Evolutionary conservation across 2,113 vertebrate genomes (phyloP).

Genomic region (Rhombomys opimus): DNA sequence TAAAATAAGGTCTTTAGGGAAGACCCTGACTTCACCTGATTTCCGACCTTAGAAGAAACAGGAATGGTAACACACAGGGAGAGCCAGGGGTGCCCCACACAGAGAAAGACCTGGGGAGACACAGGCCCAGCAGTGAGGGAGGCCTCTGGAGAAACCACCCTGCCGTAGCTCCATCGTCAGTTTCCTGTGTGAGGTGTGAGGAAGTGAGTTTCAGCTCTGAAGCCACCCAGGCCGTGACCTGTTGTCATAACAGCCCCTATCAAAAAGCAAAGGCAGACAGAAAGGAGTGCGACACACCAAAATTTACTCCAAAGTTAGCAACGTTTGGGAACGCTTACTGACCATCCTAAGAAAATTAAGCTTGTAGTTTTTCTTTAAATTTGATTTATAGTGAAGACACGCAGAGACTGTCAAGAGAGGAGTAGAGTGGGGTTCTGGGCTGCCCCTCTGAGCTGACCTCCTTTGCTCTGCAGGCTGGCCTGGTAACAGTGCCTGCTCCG

Average conservation of each 20-base stretch:
- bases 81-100: not conserved
- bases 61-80: not conserved
- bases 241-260: too few species aligned
- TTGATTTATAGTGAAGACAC: not conserved
- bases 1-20: not conserved
- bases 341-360: not conserved
- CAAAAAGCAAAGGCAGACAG: not conserved
- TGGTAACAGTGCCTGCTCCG: not conserved
- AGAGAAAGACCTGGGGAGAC: not conserved
- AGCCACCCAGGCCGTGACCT: not conserved
- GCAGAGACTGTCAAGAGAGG: not conserved
- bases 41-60: not conserved
- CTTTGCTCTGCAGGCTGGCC: not conserved
- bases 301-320: constrained; percentile 5
- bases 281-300: not conserved
- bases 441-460: not conserved
- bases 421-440: not conserved
- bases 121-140: not conserved
- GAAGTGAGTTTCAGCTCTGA: not conserved
- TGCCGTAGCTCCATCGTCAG: fast-evolving
- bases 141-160: not conserved
- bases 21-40: not conserved
- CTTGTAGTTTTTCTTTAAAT: not conserved
- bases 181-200: not conserved
- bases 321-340: not conserved